Evolutionary conservation across 2,113 vertebrate genomes (phyloP).

Genomic region (Oreochromis spilurus): DNA sequence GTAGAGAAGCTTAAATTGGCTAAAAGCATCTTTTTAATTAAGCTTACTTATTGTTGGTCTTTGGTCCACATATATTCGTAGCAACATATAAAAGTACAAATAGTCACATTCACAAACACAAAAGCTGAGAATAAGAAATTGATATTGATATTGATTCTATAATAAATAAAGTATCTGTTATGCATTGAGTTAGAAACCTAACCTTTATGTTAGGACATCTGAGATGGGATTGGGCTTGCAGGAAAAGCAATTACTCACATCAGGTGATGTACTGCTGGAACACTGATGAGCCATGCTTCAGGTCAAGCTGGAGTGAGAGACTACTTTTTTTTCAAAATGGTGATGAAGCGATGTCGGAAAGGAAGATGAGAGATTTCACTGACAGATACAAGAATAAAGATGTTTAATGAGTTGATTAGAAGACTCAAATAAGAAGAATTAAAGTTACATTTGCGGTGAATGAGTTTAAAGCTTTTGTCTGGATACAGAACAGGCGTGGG

Average conservation of each 20-base stretch:
- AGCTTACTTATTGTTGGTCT: background rate
- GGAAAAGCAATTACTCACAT: background rate
- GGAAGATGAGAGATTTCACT: background rate
- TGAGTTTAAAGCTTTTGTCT: constrained; percentile 19
- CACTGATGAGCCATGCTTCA: background rate
- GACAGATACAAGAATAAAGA: background rate
- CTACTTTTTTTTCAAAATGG: background rate
- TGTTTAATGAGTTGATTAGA: background rate
- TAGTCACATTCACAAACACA: background rate
- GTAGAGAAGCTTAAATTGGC: constrained; percentile 52
- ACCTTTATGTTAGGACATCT: background rate
- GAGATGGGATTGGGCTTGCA: background rate
- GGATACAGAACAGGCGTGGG: constrained; percentile 20
- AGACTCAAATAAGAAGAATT: background rate
- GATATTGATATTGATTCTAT: background rate
- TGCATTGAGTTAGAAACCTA: background rate
- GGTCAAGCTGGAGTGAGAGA: background rate
- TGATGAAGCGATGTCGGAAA: background rate
- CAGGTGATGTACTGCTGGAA: background rate
- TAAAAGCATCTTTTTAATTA: background rate
- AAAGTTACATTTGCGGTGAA: background rate
- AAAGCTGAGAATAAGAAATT: background rate
- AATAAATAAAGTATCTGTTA: background rate
- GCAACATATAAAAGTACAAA: background rate
- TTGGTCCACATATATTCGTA: background rate